A percentile compares a stretch with the other conserved stretches of the same genome.
phyloP scores from a whole-genome alignment of 1,140 invertebrate genomes.

The Drosophila arizonae region DNA sequence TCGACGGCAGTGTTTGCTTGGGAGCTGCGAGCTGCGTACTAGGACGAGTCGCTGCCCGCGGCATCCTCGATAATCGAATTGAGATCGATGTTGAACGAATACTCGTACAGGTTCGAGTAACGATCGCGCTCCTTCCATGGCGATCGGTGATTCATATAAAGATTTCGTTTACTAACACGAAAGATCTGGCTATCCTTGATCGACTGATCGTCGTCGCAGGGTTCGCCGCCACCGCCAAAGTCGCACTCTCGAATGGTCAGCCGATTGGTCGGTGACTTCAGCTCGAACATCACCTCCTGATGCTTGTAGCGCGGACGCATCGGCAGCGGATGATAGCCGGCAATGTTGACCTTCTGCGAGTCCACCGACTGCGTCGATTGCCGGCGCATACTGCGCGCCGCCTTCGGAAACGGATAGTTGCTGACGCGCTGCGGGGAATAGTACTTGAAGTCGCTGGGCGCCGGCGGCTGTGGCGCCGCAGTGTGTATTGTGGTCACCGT shows the following conservation, averaged over 20 bases:
- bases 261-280: constrained; percentile 81
- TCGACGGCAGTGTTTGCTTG: constrained; percentile 38
- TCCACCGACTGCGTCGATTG: constrained; percentile 80
- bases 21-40: constrained; percentile 73
- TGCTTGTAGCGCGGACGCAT: constrained; percentile 77
- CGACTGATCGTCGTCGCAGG: constrained; percentile 82
- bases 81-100: constrained; percentile 82
- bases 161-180: constrained; percentile 83
- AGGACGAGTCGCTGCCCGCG: constrained; percentile 82
- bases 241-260: constrained; percentile 82
- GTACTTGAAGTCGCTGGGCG: constrained; percentile 79
- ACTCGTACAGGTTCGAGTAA: constrained; percentile 82
- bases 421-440: constrained; percentile 78
- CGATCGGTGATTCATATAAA: constrained; percentile 82
- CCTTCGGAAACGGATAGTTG: constrained; percentile 79
- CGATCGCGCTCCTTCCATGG: constrained; percentile 82
- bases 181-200: constrained; percentile 83
- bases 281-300: constrained; percentile 80
- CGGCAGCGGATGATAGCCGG: constrained; percentile 74
- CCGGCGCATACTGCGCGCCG: constrained; percentile 71
- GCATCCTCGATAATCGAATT: constrained; percentile 83
- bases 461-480: constrained; percentile 67
- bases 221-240: constrained; percentile 82
- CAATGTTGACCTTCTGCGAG: constrained; percentile 77
- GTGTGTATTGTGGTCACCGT: constrained; percentile 73